These are phyloP conservation scores for Dasyprocta punctata DNA, from an alignment of 2,113 vertebrate species.

Conservation along the genomic window DNA sequence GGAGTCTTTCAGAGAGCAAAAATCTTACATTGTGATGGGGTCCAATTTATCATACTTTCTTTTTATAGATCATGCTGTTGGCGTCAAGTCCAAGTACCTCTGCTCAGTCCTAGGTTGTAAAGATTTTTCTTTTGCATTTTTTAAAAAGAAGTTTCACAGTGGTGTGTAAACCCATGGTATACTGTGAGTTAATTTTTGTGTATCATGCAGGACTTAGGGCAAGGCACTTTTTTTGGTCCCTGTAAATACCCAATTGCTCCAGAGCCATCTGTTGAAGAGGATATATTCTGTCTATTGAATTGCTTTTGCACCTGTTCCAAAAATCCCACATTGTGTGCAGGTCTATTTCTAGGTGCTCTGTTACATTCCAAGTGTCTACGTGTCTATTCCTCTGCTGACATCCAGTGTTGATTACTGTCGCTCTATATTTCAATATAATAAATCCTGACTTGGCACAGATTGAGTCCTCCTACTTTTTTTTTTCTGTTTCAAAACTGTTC, in stretches of 20 bases:
- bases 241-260: background rate
- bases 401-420: background rate
- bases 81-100: background rate
- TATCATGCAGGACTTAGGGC: background rate
- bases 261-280: background rate
- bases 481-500: conserved; percentile 32
- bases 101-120: background rate
- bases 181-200: background rate
- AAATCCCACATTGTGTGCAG: background rate
- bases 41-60: background rate
- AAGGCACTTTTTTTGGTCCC: background rate
- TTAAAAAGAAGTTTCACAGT: background rate
- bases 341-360: background rate
- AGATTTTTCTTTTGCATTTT: background rate
- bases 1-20: background rate
- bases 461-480: conserved; percentile 54
- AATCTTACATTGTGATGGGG: background rate
- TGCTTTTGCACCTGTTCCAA: background rate
- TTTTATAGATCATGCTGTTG: background rate
- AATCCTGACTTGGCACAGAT: background rate
- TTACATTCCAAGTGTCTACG: background rate
- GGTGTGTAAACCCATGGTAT: background rate
- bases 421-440: background rate
- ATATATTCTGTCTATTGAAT: background rate
- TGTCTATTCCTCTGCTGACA: background rate